Evolutionary conservation across 35 echinoderm and acorn worm species (phyloP).

Genomic region (Acanthaster planci): DNA sequence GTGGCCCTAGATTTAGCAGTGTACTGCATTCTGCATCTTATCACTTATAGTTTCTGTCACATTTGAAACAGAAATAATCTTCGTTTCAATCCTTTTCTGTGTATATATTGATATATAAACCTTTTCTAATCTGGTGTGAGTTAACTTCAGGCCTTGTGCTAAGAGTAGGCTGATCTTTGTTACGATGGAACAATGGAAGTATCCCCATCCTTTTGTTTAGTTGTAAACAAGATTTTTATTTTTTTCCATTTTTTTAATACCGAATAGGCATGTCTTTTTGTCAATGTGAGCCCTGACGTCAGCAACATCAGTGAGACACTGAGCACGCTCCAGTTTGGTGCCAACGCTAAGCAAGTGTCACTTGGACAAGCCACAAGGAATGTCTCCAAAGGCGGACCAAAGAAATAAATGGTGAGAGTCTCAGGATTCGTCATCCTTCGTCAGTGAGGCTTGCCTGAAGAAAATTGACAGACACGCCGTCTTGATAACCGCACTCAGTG

Average conservation of each 20-base stretch:
- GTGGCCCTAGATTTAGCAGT: too few species aligned
- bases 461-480: too few species aligned
- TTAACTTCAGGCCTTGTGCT: neutral
- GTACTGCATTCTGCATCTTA: too few species aligned
- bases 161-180: neutral
- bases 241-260: neutral
- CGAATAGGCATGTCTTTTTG: conserved; percentile 90
- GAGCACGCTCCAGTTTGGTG: conserved; percentile 86
- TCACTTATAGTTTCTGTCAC: too few species aligned
- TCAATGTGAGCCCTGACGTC: conserved; percentile 81
- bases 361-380: conserved; percentile 66
- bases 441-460: too few species aligned
- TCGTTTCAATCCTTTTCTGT: too few species aligned
- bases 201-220: neutral
- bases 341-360: conserved; percentile 89
- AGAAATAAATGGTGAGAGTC: conserved; percentile 33
- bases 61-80: too few species aligned
- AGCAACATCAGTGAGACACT: conserved; percentile 83
- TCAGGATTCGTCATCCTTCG: neutral
- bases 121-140: too few species aligned
- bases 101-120: too few species aligned
- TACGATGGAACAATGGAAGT: too few species aligned
- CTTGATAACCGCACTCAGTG: too few species aligned
- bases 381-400: conserved; percentile 40
- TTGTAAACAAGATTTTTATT: neutral